Conservation (phyloP, 2,113 vertebrate genomes). For the Gavia stellata region DNA sequence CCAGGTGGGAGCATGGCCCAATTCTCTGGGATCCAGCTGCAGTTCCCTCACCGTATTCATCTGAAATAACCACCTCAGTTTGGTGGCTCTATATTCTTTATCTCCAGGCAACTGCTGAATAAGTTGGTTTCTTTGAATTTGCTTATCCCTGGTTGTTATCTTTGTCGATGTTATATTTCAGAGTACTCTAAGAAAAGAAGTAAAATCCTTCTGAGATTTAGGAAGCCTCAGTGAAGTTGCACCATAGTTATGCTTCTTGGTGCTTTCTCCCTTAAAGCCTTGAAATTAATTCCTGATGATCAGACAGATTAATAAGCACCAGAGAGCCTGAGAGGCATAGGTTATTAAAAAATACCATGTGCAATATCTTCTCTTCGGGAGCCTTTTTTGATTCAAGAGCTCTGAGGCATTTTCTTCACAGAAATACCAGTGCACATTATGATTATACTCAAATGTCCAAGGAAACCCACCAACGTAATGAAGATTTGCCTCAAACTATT, state of each 20-base stretch:
- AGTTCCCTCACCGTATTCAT: neutral
- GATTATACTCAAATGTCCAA: neutral
- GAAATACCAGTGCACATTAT: neutral
- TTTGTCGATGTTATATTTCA: neutral
- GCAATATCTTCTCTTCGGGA: neutral
- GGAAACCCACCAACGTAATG: neutral
- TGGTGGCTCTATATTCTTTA: neutral
- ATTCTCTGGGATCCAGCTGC: neutral
- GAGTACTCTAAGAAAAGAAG: neutral
- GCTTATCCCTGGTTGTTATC: neutral
- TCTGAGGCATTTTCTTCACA: neutral
- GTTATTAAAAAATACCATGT: neutral
- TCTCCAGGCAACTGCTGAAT: neutral
- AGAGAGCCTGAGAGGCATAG: neutral
- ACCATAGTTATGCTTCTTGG: neutral
- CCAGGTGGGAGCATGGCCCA: neutral
- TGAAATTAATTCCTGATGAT: constrained; percentile 19
- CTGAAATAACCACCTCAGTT: neutral
- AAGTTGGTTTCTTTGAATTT: neutral
- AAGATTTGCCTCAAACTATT: neutral
- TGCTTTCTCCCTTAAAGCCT: neutral
- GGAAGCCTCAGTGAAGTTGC: neutral
- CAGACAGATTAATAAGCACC: neutral
- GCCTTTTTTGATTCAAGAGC: neutral
- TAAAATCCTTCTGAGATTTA: neutral